These are phyloP conservation scores for Prosopocoilus inquinatus DNA, from an alignment of 2,888 invertebrate genomes.

Conservation along the genomic window DNA sequence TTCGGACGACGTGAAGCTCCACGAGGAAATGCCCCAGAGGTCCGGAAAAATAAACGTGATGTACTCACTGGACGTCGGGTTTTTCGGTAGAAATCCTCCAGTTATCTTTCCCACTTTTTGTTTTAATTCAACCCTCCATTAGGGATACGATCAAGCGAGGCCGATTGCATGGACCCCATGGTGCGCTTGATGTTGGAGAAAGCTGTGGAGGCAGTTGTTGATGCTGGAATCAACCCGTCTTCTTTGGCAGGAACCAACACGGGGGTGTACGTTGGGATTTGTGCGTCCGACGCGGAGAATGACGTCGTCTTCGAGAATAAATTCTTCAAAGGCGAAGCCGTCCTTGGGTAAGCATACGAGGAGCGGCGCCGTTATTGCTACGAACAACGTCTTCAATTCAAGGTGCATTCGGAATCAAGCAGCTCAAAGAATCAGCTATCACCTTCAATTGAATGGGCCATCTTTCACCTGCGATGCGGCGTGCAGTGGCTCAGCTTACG, in stretches of 20 bases:
- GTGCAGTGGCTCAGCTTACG: slow-evolving; percentile 90
- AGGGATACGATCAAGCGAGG: not conserved
- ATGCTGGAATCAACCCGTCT: slow-evolving; percentile 65
- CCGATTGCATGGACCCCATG: slow-evolving; percentile 54
- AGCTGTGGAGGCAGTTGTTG: slow-evolving; percentile 58
- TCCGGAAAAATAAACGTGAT: slow-evolving; percentile 64
- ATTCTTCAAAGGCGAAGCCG: no score
- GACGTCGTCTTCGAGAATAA: not conserved
- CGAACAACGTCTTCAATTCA: not conserved
- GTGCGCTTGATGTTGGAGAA: slow-evolving; percentile 59
- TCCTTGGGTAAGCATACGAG: no score
- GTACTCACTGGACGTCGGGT: slow-evolving; percentile 56
- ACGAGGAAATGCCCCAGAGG: slow-evolving; percentile 57
- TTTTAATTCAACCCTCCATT: not conserved
- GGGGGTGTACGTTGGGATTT: slow-evolving; percentile 76
- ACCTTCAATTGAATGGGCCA: slow-evolving; percentile 84
- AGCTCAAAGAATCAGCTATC: slow-evolving; percentile 86
- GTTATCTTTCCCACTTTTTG: not conserved
- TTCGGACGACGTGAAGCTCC: slow-evolving; percentile 70
- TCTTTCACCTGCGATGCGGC: slow-evolving; percentile 89
- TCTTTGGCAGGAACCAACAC: slow-evolving; percentile 69
- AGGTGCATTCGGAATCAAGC: slow-evolving; percentile 74
- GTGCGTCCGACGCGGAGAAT: slow-evolving; percentile 74
- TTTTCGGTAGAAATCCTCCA: slow-evolving; percentile 46
- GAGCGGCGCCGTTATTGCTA: not conserved